Base-by-base conservation (phyloP, 1,140 invertebrate genomes). In the Ips nitidus region DNA sequence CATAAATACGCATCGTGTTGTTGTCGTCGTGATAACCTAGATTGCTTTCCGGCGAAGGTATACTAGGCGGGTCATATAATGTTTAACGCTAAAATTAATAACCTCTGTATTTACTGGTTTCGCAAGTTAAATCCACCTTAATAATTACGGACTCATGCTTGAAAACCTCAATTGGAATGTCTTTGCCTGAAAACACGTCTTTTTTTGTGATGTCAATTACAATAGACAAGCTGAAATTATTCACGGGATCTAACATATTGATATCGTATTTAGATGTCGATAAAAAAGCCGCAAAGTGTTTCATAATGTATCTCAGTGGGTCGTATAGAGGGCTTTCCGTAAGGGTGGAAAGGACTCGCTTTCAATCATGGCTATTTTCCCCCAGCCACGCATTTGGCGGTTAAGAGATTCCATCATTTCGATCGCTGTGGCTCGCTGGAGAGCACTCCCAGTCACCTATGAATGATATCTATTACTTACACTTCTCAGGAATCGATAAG, bases 381-480 rank as follows among this genome's bases (percentile, higher is more conserved):
- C 80, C 80, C 73, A 75, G 80, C 71, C 72, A 77, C 76, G 72
- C 78, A 75, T 81, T 80, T 77, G 75, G 78, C 78, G 79, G 78
- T 80, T 80, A 79, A 80, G 75, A 80, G 79, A 80, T 80, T 80
- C 79, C 79, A 80, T 80, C 78, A 80, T 79, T 80, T 77, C 76
- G 79, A 80, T 80, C 78, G 77, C 67, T 77, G 78, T 80, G 72
- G 78, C 75, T 79, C 79, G 76, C 78, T 70, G 66, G 79, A 80
- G 79, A 76, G 75, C 74, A 72, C 75, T 80, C 76, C 66, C 71
- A 75, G 78, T 79, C 78, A 74, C 74, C 71, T 71, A 72, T 77
- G 78, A 79, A 76, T 74, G 74, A 79, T 78, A 78, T 74, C 73
- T 75, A 78, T 73, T 75, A 71, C 72, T 71, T 74, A 71, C 69